Conservation (phyloP, 2,888 invertebrate genomes). For the Anagyrus pseudococci region DNA sequence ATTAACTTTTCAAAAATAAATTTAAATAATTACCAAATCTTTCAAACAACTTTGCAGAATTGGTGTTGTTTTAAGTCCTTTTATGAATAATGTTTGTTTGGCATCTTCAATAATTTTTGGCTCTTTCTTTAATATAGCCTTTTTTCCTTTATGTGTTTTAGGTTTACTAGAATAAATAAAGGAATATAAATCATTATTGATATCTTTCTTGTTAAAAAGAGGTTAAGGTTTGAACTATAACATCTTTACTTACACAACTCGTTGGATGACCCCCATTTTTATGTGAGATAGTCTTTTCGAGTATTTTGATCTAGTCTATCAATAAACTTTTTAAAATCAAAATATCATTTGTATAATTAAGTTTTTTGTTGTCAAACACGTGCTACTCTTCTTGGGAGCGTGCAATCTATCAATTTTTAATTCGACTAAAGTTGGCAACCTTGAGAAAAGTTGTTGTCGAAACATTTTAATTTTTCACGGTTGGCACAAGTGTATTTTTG, state of each 20-base stretch:
- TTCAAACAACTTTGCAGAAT: constrained; percentile 76
- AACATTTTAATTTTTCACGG: too few relatives aligned
- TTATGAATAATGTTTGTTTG: constrained; percentile 83
- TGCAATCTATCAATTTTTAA: too few relatives aligned
- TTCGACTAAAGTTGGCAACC: too few relatives aligned
- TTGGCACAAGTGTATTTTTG: constrained; percentile 1
- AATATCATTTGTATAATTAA: too few relatives aligned
- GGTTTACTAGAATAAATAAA: constrained; percentile 74
- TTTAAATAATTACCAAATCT: constrained; percentile 71
- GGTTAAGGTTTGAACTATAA: constrained; percentile 20
- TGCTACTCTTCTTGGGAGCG: too few relatives aligned
- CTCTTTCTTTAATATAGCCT: constrained; percentile 79
- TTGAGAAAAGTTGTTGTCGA: too few relatives aligned
- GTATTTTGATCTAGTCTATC: too few relatives aligned
- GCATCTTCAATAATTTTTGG: constrained; percentile 89
- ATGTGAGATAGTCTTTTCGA: neutral
- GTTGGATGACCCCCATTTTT: constrained; percentile 56
- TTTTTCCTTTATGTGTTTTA: constrained; percentile 86
- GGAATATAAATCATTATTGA: neutral
- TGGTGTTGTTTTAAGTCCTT: constrained; percentile 82
- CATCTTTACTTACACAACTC: constrained; percentile 58
- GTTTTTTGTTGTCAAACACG: too few relatives aligned
- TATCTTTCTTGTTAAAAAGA: neutral
- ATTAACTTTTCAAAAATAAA: constrained; percentile 12
- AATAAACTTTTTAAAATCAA: too few relatives aligned